phyloP scores from a whole-genome alignment of 2,888 invertebrate genomes.

The Dicyrtomina minuta region DNA sequence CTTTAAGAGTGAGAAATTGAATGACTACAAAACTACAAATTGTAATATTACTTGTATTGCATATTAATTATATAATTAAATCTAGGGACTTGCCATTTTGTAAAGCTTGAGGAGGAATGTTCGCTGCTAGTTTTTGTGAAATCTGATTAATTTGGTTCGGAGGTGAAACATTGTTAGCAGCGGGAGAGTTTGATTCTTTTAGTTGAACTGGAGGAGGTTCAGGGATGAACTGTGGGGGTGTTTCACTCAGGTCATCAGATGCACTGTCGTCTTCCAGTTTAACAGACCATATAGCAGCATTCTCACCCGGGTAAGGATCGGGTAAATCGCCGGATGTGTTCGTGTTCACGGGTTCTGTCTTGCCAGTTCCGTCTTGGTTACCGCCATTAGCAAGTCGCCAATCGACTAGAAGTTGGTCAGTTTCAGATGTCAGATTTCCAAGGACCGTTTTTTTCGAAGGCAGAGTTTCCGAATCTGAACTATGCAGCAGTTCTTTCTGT shows the following conservation, averaged over 20 bases:
- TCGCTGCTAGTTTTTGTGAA: too few species aligned
- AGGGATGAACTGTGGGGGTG: slow-evolving; percentile 52
- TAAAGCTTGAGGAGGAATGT: too few species aligned
- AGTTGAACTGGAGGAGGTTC: slow-evolving; percentile 47
- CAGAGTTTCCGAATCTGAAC: too few species aligned
- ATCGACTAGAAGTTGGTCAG: not conserved
- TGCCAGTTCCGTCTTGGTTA: not conserved
- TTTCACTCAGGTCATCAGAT: slow-evolving; percentile 42
- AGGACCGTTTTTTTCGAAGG: too few species aligned
- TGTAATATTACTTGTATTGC: too few species aligned
- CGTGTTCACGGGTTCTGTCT: not conserved
- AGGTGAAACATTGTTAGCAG: not conserved
- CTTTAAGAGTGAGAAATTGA: too few species aligned
- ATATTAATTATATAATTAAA: too few species aligned
- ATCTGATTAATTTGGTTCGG: too few species aligned
- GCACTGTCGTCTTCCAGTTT: slow-evolving; percentile 11
- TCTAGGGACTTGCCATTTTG: too few species aligned
- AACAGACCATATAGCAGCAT: not conserved
- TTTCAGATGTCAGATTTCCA: too few species aligned
- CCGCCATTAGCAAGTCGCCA: not conserved
- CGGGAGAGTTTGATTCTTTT: not conserved
- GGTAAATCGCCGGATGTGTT: not conserved
- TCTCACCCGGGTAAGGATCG: not conserved
- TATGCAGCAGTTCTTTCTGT: not conserved
- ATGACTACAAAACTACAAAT: too few species aligned